These are phyloP conservation scores for Tichodroma muraria DNA, from an alignment of 2,113 vertebrate species.

Conservation along the genomic window DNA sequence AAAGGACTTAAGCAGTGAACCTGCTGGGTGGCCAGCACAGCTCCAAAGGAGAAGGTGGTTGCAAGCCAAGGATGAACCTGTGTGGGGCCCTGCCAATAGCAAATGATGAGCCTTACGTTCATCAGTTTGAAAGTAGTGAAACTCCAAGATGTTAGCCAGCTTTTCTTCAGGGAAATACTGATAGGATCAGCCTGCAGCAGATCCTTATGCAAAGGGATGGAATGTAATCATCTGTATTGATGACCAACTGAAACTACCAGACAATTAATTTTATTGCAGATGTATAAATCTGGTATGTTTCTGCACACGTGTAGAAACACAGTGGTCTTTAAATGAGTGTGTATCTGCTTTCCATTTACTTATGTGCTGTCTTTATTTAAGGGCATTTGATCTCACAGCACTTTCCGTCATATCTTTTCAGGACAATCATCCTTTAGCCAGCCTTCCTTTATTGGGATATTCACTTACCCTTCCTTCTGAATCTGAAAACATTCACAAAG, in stretches of 20 bases:
- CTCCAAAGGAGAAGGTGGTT: neutral
- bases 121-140: neutral
- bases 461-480: conserved; percentile 90
- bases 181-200: neutral
- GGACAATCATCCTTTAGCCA: conserved; percentile 97
- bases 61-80: neutral
- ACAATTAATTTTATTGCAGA: neutral
- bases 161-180: neutral
- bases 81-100: accelerated
- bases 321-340: neutral
- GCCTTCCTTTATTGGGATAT: conserved; percentile 93
- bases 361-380: neutral
- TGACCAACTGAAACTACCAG: neutral
- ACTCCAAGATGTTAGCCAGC: neutral
- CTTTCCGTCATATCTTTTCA: conserved; percentile 13
- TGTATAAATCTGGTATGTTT: neutral
- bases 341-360: neutral
- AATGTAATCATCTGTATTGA: too few relatives aligned
- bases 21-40: neutral
- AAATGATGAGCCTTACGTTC: neutral
- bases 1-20: neutral
- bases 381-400: neutral
- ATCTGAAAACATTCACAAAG: conserved; percentile 96
- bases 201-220: neutral
- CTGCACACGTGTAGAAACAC: accelerated